Evolutionary conservation across 2,888 invertebrate genomes (phyloP).

Genomic region (Nomada goodeniana): DNA sequence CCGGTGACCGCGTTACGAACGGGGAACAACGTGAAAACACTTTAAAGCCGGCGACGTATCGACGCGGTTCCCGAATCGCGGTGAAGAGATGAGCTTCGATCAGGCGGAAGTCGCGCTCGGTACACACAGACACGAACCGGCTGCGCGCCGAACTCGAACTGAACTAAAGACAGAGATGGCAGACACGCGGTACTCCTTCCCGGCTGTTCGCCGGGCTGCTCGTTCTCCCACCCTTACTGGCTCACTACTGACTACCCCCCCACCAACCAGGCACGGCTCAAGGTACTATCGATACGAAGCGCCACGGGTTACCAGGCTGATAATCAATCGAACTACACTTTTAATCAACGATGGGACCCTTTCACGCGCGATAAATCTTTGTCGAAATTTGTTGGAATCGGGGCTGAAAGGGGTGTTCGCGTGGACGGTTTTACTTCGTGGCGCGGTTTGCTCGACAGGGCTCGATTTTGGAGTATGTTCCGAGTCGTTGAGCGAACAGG

Average conservation of each 20-base stretch:
- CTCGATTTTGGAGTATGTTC: no score
- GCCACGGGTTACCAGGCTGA: slow-evolving; percentile 24
- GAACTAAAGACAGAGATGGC: slow-evolving; percentile 74
- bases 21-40: slow-evolving; percentile 26
- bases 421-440: no score
- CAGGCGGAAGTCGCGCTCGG: slow-evolving; percentile 54
- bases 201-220: slow-evolving; percentile 48
- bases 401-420: no score
- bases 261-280: slow-evolving; percentile 19
- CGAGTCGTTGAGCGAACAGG: no score
- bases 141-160: slow-evolving; percentile 80
- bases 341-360: neutral
- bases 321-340: slow-evolving; percentile 34
- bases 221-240: slow-evolving; percentile 34
- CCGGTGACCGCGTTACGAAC: slow-evolving; percentile 58
- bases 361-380: neutral
- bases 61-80: slow-evolving; percentile 13
- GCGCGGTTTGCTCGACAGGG: no score
- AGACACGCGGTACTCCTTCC: slow-evolving; percentile 69
- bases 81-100: slow-evolving; percentile 47
- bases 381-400: no score
- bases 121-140: slow-evolving; percentile 72
- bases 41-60: slow-evolving; percentile 34
- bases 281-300: slow-evolving; percentile 31
- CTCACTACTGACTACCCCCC: slow-evolving; percentile 23